Base-by-base conservation (phyloP, 2,113 vertebrate species). In the Thymallus thymallus region DNA sequence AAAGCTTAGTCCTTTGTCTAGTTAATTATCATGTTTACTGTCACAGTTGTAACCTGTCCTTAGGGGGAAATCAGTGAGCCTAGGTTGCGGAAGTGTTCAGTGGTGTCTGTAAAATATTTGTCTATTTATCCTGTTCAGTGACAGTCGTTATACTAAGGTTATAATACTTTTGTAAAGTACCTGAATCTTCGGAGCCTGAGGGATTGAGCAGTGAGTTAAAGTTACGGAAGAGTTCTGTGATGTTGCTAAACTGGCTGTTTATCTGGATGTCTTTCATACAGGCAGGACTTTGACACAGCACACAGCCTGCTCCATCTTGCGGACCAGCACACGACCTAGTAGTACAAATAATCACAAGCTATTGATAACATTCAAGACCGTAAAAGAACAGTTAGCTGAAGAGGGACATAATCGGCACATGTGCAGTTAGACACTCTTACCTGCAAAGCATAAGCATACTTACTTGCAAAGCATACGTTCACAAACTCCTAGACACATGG, bases 401-500 rank as follows among this genome's bases (percentile, higher is more conserved):
- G 29, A 2, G 29, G 29, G 29, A 29, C 29, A 29, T 29, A 2
- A 29, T 29, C 2, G 29, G 29, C 29, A 3, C 29, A 29, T 29
- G 29, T 3, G 29, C 29, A 3, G 29, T 29, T 29, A 29, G 29
- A 29, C 61, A 74, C 55, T 24, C 55, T 61, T 48, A 12, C 13
- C 14, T 46, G 30, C 60, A 4, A 3, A 26, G 26, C 26, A 29
- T n/a, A n/a, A 26, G 26, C 26, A n/a, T 26, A 41, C 94, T 94
- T 86, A 98, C 97, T 95, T 92, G 92, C 97, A 98, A 74, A 98
- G 94, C 83, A 97, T 86, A 87, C 98, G 96, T 24, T 96, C 94
- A 77, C 97, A 98, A 12, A 88, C 85, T 51, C 96, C 96, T 56
- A 98, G 87, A 79, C 95, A 96, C 86, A 97, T 93, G 1, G 96